Evolutionary conservation across 2,888 invertebrate genomes (phyloP).

Genomic region (Candidula unifasciata): DNA sequence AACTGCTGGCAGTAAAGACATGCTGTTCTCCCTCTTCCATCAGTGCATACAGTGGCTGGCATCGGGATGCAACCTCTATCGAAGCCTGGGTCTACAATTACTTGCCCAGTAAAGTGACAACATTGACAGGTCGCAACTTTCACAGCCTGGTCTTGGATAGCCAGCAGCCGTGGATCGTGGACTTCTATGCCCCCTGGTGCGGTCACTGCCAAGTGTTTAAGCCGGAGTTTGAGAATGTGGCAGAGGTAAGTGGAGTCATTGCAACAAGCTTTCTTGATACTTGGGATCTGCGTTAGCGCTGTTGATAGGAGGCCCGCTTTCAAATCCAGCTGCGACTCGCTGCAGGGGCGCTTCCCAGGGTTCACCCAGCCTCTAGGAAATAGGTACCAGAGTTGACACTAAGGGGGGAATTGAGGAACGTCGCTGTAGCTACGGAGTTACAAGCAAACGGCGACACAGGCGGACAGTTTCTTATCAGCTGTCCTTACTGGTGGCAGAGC

Average conservation of each 20-base stretch:
- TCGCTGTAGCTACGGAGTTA: too few relatives aligned
- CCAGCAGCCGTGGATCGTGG: slow-evolving; percentile 80
- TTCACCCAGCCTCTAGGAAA: too few relatives aligned
- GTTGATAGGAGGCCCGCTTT: too few relatives aligned
- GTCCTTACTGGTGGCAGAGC: too few relatives aligned
- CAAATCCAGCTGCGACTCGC: too few relatives aligned
- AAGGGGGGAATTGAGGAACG: too few relatives aligned
- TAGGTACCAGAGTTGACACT: too few relatives aligned
- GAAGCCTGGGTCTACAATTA: slow-evolving; percentile 83
- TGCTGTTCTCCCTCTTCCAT: background rate
- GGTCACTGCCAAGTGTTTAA: slow-evolving; percentile 83
- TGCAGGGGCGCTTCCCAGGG: too few relatives aligned
- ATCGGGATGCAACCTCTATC: slow-evolving; percentile 82
- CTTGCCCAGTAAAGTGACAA: slow-evolving; percentile 81
- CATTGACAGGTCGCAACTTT: slow-evolving; percentile 72
- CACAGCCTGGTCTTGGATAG: slow-evolving; percentile 80
- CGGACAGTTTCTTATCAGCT: too few relatives aligned
- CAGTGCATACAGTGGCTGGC: slow-evolving; percentile 82
- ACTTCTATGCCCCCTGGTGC: slow-evolving; percentile 79
- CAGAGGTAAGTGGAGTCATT: slow-evolving; percentile 80
- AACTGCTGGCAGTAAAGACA: too few relatives aligned
- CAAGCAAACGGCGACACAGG: too few relatives aligned
- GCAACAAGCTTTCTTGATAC: background rate
- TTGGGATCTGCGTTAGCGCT: too few relatives aligned
- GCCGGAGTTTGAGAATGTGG: slow-evolving; percentile 84